Conservation (phyloP, 2,113 vertebrate genomes). For the Dissostichus mawsoni region DNA sequence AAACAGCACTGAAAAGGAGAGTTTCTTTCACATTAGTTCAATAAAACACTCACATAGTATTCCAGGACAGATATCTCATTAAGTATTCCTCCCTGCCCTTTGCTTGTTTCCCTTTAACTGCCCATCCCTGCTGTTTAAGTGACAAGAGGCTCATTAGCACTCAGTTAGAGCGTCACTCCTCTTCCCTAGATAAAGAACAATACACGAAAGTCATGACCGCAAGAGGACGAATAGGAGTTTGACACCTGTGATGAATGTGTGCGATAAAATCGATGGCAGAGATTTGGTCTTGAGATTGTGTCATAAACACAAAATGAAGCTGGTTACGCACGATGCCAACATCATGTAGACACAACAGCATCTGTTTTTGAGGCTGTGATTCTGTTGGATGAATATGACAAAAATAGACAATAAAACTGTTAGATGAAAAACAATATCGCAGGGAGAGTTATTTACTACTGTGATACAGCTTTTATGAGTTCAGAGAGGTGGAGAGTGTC, state of each 20-base stretch:
- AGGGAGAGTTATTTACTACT: constrained; percentile 5
- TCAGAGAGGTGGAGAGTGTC: background rate
- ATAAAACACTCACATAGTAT: background rate
- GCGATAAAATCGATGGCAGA: constrained; percentile 40
- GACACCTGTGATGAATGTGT: constrained; percentile 54
- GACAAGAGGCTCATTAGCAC: constrained; percentile 58
- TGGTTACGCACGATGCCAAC: background rate
- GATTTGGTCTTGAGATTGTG: constrained; percentile 3
- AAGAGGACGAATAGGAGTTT: constrained; percentile 29
- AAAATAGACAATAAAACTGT: background rate
- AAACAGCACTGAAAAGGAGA: background rate
- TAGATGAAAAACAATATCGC: background rate
- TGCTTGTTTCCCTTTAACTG: constrained; percentile 37
- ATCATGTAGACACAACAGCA: background rate
- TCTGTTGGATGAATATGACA: background rate
- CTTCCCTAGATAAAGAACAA: constrained; percentile 50
- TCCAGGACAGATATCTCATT: constrained; percentile 30
- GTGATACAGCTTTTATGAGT: constrained; percentile 5
- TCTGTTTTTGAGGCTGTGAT: constrained; percentile 1
- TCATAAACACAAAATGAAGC: background rate
- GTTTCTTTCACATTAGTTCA: background rate
- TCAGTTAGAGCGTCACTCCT: constrained; percentile 32
- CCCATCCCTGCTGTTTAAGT: constrained; percentile 36
- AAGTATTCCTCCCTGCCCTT: constrained; percentile 38
- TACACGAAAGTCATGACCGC: constrained; percentile 50